Percentiles rank a stretch among this genome's conserved stretches.
Conservation (phyloP, 2,888 invertebrate species). For the Caenorhabditis zanzibari region DNA sequence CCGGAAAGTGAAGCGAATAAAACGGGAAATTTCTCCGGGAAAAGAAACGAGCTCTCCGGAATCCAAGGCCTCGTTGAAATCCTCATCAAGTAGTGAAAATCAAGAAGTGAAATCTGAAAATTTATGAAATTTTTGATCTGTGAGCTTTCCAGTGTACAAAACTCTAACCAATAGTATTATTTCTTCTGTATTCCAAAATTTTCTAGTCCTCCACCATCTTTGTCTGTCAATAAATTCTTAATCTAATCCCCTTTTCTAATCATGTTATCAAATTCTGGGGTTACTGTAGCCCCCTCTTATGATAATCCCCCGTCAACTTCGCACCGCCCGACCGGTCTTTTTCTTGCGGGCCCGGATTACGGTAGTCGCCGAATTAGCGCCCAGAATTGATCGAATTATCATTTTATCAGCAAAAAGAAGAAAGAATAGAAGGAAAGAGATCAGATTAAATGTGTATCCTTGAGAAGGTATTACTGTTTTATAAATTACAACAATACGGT, state of each 20-base stretch:
- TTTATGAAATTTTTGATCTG: neutral
- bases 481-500: neutral
- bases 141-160: conserved; percentile 23
- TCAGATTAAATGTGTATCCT: conserved; percentile 5
- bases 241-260: conserved; percentile 33
- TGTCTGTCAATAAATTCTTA: conserved; percentile 24
- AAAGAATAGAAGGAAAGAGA: neutral
- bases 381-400: conserved; percentile 49
- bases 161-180: neutral
- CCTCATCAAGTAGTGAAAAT: neutral
- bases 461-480: conserved; percentile 57
- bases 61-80: conserved; percentile 29
- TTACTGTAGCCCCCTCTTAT: conserved; percentile 36
- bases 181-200: neutral
- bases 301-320: conserved; percentile 59
- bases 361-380: conserved; percentile 23
- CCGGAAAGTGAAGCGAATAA: conserved; percentile 32
- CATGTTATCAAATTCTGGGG: conserved; percentile 28
- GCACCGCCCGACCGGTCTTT: conserved; percentile 57
- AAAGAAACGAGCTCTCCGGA: conserved; percentile 54
- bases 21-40: conserved; percentile 16
- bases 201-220: conserved; percentile 36
- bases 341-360: conserved; percentile 25
- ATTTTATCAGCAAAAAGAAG: conserved; percentile 33
- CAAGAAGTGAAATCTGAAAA: conserved; percentile 29